Evolutionary conservation across 2,113 vertebrate genomes (phyloP).

Genomic region (Sinocyclocheilus rhinocerous): DNA sequence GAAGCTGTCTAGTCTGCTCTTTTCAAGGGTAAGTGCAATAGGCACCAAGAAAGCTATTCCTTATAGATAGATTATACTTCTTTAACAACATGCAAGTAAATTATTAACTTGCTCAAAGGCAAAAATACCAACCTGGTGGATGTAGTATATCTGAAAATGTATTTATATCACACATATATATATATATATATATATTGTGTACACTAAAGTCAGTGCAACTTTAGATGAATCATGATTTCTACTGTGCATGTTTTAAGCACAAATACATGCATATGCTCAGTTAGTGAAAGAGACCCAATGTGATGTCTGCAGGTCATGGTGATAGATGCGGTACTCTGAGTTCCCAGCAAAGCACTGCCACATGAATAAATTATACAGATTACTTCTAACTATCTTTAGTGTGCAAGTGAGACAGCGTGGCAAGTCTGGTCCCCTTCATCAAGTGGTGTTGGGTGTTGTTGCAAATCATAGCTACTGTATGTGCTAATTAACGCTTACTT

Average conservation of each 20-base stretch:
- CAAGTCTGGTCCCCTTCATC: neutral
- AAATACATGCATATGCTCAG: neutral
- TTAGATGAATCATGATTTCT: neutral
- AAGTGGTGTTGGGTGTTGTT: neutral
- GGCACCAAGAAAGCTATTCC: neutral
- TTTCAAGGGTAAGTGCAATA: neutral
- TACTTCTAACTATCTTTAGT: neutral
- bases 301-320: neutral
- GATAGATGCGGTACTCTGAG: neutral
- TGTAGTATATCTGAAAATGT: too few species aligned
- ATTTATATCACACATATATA: too few species aligned
- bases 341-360: neutral
- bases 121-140: neutral
- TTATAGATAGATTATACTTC: neutral
- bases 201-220: too few species aligned
- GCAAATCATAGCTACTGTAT: neutral
- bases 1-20: neutral
- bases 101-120: neutral
- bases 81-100: neutral
- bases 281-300: neutral
- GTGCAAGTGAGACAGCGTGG: neutral
- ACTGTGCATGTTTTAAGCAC: neutral
- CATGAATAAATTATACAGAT: neutral
- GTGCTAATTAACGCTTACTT: neutral
- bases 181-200: too few species aligned